Conservation (phyloP, 1,140 invertebrate genomes). For the Teleogryllus occipitalis region DNA sequence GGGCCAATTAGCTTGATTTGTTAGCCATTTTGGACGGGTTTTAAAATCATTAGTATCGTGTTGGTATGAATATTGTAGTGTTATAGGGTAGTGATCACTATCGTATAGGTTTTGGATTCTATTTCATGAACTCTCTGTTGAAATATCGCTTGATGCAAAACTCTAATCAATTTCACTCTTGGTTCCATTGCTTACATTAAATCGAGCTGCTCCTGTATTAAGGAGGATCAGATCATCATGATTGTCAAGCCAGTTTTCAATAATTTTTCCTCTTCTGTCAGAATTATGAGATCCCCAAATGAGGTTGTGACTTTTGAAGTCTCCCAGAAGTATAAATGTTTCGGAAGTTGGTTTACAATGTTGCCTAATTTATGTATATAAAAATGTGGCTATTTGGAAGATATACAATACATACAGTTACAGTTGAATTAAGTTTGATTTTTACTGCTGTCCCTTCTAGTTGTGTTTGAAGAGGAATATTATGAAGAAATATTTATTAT, state of each 20-base stretch:
- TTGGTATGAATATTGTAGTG: no score
- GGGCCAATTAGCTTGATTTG: no score
- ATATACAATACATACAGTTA: not conserved
- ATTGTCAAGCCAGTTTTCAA: not conserved
- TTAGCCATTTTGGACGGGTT: no score
- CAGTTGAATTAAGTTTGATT: not conserved
- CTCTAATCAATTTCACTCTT: not conserved
- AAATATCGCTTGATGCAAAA: not conserved
- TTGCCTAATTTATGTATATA: constrained; percentile 23
- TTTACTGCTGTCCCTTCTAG: not conserved
- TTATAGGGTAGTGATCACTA: no score
- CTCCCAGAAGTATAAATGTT: constrained; percentile 30
- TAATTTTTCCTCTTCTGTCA: constrained; percentile 24
- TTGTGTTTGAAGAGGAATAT: not conserved
- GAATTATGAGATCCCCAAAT: constrained; percentile 30
- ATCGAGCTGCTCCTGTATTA: constrained; percentile 10
- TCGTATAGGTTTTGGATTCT: no score
- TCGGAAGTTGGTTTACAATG: constrained; percentile 29
- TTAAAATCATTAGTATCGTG: no score
- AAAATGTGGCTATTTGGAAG: not conserved
- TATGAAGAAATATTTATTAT: no score
- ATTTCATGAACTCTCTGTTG: not conserved
- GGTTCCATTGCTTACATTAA: not conserved
- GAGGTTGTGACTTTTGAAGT: constrained; percentile 32
- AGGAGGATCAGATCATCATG: constrained; percentile 6